A percentile compares a stretch with the other conserved stretches of the same genome.
Conservation (phyloP, 2,888 invertebrate genomes). For the Muscina levida region DNA sequence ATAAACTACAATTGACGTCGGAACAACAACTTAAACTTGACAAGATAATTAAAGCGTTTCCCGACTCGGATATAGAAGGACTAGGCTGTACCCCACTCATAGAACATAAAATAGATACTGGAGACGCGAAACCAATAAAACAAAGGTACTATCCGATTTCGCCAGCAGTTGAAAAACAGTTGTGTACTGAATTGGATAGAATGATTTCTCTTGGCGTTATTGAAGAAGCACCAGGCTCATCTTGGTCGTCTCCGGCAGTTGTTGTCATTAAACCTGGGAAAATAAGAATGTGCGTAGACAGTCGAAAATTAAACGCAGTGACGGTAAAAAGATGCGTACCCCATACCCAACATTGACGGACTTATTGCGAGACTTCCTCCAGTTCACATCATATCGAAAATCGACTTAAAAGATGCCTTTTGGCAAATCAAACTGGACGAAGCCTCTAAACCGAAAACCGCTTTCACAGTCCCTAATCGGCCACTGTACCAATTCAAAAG, state of each 20-base stretch:
- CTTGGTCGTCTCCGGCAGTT: too few relatives aligned
- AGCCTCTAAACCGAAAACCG: not conserved
- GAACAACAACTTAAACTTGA: not conserved
- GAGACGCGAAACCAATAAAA: conserved; percentile 26
- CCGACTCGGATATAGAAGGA: conserved; percentile 2
- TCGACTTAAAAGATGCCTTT: conserved; percentile 35
- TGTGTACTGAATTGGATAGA: too few relatives aligned
- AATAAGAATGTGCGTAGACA: too few relatives aligned
- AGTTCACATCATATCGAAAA: conserved; percentile 7
- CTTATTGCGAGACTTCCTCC: conserved; percentile 2
- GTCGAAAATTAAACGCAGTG: conserved; percentile 23
- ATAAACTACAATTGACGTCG: not conserved
- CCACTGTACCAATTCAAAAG: too few relatives aligned
- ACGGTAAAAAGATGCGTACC: conserved; percentile 18
- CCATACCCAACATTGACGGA: conserved; percentile 2
- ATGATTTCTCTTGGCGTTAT: conserved; percentile 15
- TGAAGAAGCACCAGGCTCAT: conserved; percentile 28
- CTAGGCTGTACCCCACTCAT: conserved; percentile 16
- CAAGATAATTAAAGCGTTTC: not conserved
- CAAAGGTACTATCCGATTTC: conserved; percentile 27
- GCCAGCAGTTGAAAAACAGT: too few relatives aligned
- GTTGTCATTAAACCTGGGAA: conserved; percentile 31
- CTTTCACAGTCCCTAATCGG: conserved; percentile 18
- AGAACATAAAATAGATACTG: too few relatives aligned
- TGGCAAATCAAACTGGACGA: not conserved